These are phyloP conservation scores for Hypothenemus hampei DNA, from an alignment of 1,140 invertebrate genomes.

Conservation along the genomic window DNA sequence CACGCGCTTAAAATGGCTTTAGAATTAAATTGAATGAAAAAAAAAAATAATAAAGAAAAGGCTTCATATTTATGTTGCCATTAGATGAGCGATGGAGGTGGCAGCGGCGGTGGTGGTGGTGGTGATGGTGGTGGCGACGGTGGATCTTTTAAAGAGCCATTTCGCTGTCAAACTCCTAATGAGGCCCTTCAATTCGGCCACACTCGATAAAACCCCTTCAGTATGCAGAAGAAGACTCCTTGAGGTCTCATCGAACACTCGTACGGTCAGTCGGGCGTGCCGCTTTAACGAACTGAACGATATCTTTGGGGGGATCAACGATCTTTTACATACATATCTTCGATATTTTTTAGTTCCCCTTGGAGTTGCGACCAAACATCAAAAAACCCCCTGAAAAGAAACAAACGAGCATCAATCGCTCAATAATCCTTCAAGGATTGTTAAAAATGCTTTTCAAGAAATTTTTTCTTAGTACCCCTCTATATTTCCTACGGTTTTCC, in stretches of 20 bases:
- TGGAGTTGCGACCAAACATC: too few species aligned
- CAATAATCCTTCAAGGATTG: too few species aligned
- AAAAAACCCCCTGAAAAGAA: too few species aligned
- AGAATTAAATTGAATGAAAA: slow-evolving; percentile 3
- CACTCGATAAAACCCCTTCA: slow-evolving; percentile 23
- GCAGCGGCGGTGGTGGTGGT: neutral
- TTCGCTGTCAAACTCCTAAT: slow-evolving; percentile 22
- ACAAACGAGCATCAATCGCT: too few species aligned
- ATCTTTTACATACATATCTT: too few species aligned
- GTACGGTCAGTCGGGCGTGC: slow-evolving; percentile 12
- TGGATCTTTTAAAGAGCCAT: slow-evolving; percentile 11
- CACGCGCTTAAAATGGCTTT: slow-evolving; percentile 14
- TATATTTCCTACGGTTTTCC: slow-evolving; percentile 26
- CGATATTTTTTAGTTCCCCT: too few species aligned
- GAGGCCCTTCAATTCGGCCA: slow-evolving; percentile 21
- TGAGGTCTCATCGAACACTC: slow-evolving; percentile 22
- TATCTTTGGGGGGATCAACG: slow-evolving; percentile 15
- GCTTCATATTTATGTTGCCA: too few species aligned
- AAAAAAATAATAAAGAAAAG: slow-evolving; percentile 6
- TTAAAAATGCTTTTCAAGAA: too few species aligned
- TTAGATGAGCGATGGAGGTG: neutral
- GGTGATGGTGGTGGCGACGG: neutral
- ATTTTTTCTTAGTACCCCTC: too few species aligned
- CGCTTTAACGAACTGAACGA: slow-evolving; percentile 22
- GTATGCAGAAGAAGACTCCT: too few species aligned